These are phyloP conservation scores for Phyllotreta cruciferae DNA, from an alignment of 2,888 invertebrate species.

Conservation along the genomic window DNA sequence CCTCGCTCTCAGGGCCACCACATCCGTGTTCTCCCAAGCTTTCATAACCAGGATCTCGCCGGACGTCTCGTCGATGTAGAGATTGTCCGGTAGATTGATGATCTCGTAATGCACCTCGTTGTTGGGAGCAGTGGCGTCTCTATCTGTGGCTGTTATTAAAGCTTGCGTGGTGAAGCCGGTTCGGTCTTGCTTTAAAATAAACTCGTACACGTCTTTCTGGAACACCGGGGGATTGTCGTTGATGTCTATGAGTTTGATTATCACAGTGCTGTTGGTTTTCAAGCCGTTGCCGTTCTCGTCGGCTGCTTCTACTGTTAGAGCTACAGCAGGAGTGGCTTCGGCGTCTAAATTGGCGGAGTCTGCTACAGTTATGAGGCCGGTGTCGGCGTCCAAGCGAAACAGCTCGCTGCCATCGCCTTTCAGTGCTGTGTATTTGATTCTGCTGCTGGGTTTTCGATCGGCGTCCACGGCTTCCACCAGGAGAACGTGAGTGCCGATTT, in stretches of 20 bases:
- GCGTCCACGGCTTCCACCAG: constrained; percentile 80
- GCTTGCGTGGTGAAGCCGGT: constrained; percentile 75
- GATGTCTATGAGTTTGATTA: constrained; percentile 74
- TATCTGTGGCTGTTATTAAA: constrained; percentile 81
- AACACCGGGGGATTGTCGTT: constrained; percentile 72
- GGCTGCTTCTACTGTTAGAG: constrained; percentile 84
- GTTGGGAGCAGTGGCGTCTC: constrained; percentile 84
- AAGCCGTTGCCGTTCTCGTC: constrained; percentile 86
- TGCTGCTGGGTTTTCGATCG: constrained; percentile 80
- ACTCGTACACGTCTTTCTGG: constrained; percentile 79
- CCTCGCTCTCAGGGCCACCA: constrained; percentile 74
- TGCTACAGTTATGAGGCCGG: constrained; percentile 82
- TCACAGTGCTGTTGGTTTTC: constrained; percentile 74
- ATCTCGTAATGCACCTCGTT: constrained; percentile 86
- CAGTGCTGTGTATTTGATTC: constrained; percentile 53
- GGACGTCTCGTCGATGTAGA: constrained; percentile 75
- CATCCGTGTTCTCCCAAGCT: constrained; percentile 53
- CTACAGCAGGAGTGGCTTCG: constrained; percentile 78
- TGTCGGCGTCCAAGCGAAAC: constrained; percentile 76
- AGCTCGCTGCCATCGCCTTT: constrained; percentile 73
- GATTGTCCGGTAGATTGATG: constrained; percentile 74
- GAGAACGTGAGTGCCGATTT: constrained; percentile 61
- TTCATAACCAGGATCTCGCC: constrained; percentile 75
- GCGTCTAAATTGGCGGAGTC: constrained; percentile 82
- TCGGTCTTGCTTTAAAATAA: constrained; percentile 76